A percentile compares a stretch with the other conserved stretches of the same genome.
Evolutionary conservation across 2,797 vertebrate species (phyloP).

Genomic region (Sternotherus odoratus): DNA sequence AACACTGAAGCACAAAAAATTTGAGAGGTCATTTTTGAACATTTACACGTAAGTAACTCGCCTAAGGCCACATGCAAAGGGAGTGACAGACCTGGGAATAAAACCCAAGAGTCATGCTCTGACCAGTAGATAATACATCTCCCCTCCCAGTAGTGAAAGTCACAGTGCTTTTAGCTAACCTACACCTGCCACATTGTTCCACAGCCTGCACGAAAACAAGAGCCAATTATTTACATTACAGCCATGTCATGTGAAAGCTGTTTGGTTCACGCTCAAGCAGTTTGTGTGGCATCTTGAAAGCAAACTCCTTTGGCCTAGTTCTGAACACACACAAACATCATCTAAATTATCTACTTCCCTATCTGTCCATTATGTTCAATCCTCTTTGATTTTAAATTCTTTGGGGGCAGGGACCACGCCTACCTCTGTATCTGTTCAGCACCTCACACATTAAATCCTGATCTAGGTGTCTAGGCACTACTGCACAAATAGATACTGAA

Average conservation of each 20-base stretch:
- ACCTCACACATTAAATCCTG: not conserved
- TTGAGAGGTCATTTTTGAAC: not conserved
- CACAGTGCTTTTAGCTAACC: not conserved
- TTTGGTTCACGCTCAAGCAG: too few relatives aligned
- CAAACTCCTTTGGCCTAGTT: not conserved
- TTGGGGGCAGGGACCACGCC: not conserved
- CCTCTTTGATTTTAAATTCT: not conserved
- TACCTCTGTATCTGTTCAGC: not conserved
- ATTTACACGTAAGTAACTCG: not conserved
- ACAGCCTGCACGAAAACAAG: not conserved
- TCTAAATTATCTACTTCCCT: not conserved
- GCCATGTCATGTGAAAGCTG: not conserved
- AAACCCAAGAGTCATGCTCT: not conserved
- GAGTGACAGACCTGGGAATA: not conserved
- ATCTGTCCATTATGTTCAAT: not conserved
- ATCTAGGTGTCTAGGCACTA: not conserved
- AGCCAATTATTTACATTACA: not conserved
- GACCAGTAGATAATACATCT: not conserved
- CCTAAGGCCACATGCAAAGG: not conserved
- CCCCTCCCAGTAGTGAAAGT: not conserved
- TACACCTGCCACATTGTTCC: not conserved
- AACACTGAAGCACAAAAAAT: not conserved
- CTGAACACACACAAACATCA: not conserved
- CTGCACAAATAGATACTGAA: not conserved
- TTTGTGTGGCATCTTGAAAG: not conserved